phyloP scores from a whole-genome alignment of 1,140 invertebrate species.

The Tetragonula clypearis region DNA sequence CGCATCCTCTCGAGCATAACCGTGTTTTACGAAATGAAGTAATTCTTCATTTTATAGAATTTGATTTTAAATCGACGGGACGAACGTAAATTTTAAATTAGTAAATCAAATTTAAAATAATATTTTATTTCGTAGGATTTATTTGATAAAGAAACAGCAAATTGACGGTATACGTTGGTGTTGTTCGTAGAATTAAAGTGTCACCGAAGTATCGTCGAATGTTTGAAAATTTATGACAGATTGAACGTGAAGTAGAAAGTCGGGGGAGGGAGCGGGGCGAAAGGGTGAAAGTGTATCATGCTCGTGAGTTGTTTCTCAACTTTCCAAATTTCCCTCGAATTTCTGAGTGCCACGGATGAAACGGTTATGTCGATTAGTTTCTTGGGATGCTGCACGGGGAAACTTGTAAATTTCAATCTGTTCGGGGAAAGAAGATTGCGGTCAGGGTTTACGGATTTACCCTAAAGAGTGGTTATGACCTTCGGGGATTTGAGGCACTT shows the following conservation, averaged over 20 bases:
- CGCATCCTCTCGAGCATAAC: too few relatives aligned
- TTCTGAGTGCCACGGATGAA: background rate
- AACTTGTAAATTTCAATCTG: conserved; percentile 20
- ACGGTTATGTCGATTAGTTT: background rate
- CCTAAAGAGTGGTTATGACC: background rate
- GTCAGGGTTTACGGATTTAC: background rate
- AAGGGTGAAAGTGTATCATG: background rate
- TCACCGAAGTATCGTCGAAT: background rate
- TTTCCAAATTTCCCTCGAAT: background rate
- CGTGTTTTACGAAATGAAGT: too few relatives aligned
- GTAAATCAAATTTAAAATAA: too few relatives aligned
- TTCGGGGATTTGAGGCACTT: background rate
- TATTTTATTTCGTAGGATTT: too few relatives aligned
- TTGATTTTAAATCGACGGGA: too few relatives aligned
- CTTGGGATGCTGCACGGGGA: background rate
- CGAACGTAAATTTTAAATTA: too few relatives aligned
- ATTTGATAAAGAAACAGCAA: too few relatives aligned
- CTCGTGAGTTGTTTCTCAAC: background rate
- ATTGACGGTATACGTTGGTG: too few relatives aligned
- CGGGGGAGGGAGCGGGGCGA: too few relatives aligned
- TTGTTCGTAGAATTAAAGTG: too few relatives aligned
- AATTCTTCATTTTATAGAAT: too few relatives aligned
- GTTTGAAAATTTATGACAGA: background rate
- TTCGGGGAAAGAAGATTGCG: background rate
- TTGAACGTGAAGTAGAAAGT: background rate